These are phyloP conservation scores for Vanessa atalanta DNA, from an alignment of 1,140 invertebrate genomes.

Conservation along the genomic window DNA sequence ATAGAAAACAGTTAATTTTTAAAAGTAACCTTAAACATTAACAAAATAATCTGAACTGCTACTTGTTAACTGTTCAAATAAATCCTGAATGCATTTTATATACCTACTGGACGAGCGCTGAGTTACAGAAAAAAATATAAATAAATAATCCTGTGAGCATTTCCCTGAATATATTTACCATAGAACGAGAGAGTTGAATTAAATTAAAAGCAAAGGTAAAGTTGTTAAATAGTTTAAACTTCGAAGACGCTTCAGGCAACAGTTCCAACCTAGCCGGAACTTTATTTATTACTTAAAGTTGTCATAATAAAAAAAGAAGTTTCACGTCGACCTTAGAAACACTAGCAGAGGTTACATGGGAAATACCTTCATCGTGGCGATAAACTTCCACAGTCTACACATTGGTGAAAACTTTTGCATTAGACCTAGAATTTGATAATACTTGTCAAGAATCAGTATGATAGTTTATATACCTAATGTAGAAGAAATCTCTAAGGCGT, in stretches of 20 bases:
- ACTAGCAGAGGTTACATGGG: not conserved
- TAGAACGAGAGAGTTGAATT: not conserved
- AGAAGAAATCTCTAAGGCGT: too few species aligned
- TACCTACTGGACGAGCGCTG: too few species aligned
- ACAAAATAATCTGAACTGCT: too few species aligned
- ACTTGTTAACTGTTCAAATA: too few species aligned
- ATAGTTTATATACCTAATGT: too few species aligned
- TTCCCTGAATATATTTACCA: not conserved
- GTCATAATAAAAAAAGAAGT: not conserved
- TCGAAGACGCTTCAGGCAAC: conserved; percentile 1
- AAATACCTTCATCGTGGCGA: not conserved
- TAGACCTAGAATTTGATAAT: too few species aligned
- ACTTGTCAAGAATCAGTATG: too few species aligned
- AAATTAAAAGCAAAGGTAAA: conserved; percentile 1
- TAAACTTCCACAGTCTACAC: not conserved
- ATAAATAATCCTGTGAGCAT: not conserved
- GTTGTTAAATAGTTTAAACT: conserved; percentile 3
- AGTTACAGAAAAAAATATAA: not conserved
- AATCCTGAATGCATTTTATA: too few species aligned
- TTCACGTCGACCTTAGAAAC: not conserved
- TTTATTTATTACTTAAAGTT: conserved; percentile 6
- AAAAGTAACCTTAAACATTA: too few species aligned
- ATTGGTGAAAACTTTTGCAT: not conserved
- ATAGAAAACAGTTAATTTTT: too few species aligned
- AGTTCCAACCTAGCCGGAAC: not conserved